A percentile compares a stretch with the other conserved stretches of the same genome.
Conservation (phyloP, 2,797 vertebrate species). For the Poeciliopsis turneri region DNA sequence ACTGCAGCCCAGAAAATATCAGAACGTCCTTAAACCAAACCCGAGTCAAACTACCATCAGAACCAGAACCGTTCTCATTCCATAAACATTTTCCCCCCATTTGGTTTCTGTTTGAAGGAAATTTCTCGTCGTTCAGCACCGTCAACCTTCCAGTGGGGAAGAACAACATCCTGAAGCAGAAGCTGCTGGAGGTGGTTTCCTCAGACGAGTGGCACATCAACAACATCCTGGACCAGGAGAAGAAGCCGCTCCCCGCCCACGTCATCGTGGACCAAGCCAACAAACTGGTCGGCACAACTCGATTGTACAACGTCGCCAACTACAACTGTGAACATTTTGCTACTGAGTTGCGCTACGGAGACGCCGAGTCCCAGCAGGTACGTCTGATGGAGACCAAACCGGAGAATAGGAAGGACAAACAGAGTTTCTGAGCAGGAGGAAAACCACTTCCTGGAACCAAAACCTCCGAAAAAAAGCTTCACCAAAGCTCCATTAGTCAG, state of each 20-base stretch:
- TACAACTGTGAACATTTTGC: slow-evolving; percentile 25
- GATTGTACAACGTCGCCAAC: not conserved
- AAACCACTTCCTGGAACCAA: not conserved
- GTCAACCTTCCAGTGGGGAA: not conserved
- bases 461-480: no score
- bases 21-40: not conserved
- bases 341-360: slow-evolving; percentile 11
- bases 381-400: not conserved
- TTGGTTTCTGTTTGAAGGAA: not conserved
- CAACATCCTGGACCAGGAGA: not conserved
- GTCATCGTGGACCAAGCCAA: no score
- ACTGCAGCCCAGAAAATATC: not conserved
- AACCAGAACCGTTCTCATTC: not conserved
- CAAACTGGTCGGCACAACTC: no score
- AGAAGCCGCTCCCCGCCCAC: no score
- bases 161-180: not conserved
- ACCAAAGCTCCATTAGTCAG: no score
- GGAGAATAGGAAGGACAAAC: not conserved
- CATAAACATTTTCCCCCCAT: not conserved
- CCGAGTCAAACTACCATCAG: not conserved
- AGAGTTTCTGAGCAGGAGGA: no score
- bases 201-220: not conserved
- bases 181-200: slow-evolving; percentile 1
- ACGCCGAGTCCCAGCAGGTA: not conserved
- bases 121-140: not conserved